A percentile compares a stretch with the other conserved stretches of the same genome.
Conservation (phyloP, 2,888 invertebrate species). For the Orthosia gracilis region DNA sequence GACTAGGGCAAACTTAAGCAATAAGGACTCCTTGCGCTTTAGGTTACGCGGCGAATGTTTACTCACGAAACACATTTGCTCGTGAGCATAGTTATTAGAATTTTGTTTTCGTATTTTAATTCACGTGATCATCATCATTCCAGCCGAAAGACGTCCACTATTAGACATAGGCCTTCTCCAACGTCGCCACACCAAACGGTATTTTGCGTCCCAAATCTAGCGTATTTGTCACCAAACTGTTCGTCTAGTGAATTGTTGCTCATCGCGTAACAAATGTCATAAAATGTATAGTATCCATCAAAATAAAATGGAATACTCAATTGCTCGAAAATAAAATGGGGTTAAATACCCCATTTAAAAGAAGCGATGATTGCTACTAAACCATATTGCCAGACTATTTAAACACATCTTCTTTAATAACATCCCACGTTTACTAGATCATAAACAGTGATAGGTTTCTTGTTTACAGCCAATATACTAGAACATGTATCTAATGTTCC, state of each 20-base stretch:
- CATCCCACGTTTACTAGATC: background rate
- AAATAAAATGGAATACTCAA: background rate
- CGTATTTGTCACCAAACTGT: background rate
- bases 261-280: background rate
- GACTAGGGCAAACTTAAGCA: no score
- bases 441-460: constrained; percentile 4
- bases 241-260: background rate
- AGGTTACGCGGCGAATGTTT: no score
- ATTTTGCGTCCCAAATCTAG: no score
- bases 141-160: no score
- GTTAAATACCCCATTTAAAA: background rate
- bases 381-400: background rate
- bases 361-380: background rate
- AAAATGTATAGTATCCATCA: background rate
- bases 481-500: background rate
- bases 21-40: background rate
- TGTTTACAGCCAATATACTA: constrained; percentile 22
- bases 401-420: background rate
- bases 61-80: no score
- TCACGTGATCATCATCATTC: no score
- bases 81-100: no score
- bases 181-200: no score
- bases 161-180: no score
- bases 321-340: background rate
- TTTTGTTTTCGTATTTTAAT: no score